phyloP scores from a whole-genome alignment of 1,140 invertebrate genomes.

The Zaprionus kolodkinae region DNA sequence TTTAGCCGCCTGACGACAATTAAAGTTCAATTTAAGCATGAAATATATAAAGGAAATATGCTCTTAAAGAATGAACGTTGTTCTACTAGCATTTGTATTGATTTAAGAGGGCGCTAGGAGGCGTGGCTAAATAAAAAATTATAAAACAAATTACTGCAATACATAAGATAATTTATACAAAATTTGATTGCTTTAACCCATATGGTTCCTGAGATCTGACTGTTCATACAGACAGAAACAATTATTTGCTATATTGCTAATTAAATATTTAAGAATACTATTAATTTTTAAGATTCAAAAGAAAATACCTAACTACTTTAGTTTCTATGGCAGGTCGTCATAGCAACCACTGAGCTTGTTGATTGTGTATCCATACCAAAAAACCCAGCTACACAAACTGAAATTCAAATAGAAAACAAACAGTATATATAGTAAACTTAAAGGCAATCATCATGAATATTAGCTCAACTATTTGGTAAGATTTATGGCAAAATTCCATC shows the following conservation, averaged over 20 bases:
- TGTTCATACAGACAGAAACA: too few species aligned
- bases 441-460: conserved; percentile 61
- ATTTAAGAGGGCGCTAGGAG: not conserved
- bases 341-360: conserved; percentile 52
- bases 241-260: too few species aligned
- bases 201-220: too few species aligned
- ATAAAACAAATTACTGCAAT: not conserved
- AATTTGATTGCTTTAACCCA: too few species aligned
- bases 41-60: not conserved
- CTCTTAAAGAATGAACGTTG: too few species aligned
- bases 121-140: not conserved
- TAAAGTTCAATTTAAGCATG: conserved; percentile 4
- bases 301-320: not conserved
- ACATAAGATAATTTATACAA: not conserved
- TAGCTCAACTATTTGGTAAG: conserved; percentile 56
- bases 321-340: conserved; percentile 26
- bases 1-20: conserved; percentile 10
- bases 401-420: not conserved
- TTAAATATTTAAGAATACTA: too few species aligned
- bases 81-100: too few species aligned
- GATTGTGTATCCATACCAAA: not conserved
- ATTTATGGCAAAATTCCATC: not conserved
- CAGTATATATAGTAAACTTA: not conserved
- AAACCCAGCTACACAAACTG: not conserved
- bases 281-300: too few species aligned